Conservation (phyloP, 2,113 vertebrate genomes). For the Gnathonemus echidnorhynchus region DNA sequence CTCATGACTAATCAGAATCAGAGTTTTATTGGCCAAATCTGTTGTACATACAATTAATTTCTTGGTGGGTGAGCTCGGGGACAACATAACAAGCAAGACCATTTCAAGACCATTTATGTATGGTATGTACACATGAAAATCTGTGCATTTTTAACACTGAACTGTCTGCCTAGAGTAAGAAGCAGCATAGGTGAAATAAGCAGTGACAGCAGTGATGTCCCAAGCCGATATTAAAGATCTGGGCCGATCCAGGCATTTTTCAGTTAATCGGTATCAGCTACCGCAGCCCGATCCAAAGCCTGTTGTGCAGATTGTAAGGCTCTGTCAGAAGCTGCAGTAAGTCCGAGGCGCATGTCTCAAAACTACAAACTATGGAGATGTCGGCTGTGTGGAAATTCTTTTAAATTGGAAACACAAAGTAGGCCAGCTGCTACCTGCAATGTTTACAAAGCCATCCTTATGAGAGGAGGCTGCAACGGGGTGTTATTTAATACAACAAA, state of each 20-base stretch:
- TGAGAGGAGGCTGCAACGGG: no score
- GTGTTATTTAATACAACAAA: background rate
- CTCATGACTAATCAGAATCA: background rate
- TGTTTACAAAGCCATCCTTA: background rate
- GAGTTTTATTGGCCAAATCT: background rate
- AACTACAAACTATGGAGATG: background rate
- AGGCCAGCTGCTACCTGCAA: background rate
- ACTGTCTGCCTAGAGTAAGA: background rate
- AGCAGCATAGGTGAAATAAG: background rate
- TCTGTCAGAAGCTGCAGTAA: background rate
- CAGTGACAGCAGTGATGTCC: background rate
- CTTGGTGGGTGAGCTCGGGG: background rate
- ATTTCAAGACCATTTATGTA: background rate
- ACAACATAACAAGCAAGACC: background rate
- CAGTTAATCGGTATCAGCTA: background rate
- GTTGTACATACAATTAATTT: background rate
- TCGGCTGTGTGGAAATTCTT: background rate
- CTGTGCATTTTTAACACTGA: background rate
- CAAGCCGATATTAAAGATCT: background rate
- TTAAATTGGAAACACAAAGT: background rate
- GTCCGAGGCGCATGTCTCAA: background rate
- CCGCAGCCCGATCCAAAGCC: background rate
- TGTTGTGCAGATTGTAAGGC: background rate
- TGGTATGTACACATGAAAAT: background rate
- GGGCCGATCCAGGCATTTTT: background rate